Percentiles rank a stretch among this genome's conserved stretches.
These are phyloP conservation scores for Crotalus viridis DNA, from an alignment of 2,113 vertebrate genomes.

Conservation along the genomic window DNA sequence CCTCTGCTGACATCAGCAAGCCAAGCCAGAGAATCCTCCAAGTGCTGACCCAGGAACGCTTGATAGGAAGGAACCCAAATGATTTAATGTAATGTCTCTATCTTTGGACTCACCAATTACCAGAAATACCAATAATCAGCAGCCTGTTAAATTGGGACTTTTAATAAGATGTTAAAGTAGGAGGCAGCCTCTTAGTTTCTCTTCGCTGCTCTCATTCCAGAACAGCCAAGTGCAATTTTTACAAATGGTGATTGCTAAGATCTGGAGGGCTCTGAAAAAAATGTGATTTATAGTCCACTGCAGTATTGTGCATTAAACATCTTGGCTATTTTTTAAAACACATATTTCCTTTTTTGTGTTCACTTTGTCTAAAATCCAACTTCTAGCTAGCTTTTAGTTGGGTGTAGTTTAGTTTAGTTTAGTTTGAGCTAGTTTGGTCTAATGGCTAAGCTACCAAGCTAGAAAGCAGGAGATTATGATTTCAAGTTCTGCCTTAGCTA, in stretches of 20 bases:
- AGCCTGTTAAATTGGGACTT: conserved; percentile 23
- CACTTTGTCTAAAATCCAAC: conserved; percentile 37
- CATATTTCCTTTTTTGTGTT: conserved; percentile 33
- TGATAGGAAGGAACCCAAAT: neutral
- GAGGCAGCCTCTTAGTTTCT: conserved; percentile 24
- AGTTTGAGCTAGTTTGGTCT: neutral
- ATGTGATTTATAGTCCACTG: neutral
- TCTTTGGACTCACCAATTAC: conserved; percentile 3
- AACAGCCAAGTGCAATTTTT: conserved; percentile 18
- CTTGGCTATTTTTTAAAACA: conserved; percentile 19
- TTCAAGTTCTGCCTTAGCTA: neutral
- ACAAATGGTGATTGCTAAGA: neutral
- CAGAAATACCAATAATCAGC: conserved; percentile 2
- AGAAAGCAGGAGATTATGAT: neutral
- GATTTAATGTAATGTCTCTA: neutral
- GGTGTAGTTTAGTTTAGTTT: neutral
- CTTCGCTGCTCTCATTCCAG: conserved; percentile 16
- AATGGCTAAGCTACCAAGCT: neutral
- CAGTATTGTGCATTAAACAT: conserved; percentile 9
- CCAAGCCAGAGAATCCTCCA: neutral
- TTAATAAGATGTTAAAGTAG: conserved; percentile 11
- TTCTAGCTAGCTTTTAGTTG: neutral
- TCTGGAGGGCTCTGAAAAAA: conserved; percentile 35
- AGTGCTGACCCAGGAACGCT: neutral
- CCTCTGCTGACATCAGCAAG: neutral